Base-by-base conservation (phyloP, 2,888 invertebrate species). In the Tetragonisca angustula region DNA sequence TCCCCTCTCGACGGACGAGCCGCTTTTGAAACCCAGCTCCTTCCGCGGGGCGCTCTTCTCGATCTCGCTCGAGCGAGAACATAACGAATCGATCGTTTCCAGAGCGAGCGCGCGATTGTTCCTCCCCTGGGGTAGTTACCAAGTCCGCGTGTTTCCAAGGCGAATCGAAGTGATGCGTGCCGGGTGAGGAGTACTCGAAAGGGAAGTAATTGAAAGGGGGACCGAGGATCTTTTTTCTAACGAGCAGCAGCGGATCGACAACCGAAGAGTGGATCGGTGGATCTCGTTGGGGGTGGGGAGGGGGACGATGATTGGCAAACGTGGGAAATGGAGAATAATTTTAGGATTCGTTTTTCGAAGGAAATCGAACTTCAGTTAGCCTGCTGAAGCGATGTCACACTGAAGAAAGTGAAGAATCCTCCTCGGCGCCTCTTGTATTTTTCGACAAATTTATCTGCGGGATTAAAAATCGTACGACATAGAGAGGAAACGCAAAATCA, bases 31-130 rank as follows among this genome's bases (percentile, higher is more conserved):
- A n/a, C n/a, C 13, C 65, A 32, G 32, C 32, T 32, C 32, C 32
- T 32, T 4, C 4, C 32, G 32, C 32, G 32, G n/a, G 17, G 2
- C 19, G 24, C 21, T 65, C 67, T 36, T 15, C 21, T 15, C 21
- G 6, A 56, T 3, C 9, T n/a, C 49, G 52, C 43, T 71, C 71
- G 27, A 69, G 64, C 74, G 74, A 68, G 74, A 36, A 68, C 52
- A 76, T 67, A 73, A 73, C 65, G 76, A 79, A 84, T 81, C 67
- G 77, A 84, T 74, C 62, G 17, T 56, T 56, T 56, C n/a, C 32
- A 21, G n/a, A 24, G 61, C 43, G 62, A 49, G 21, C 21, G 32
- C n/a, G 43, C 19, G 36, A 74, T 50, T 54, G 43, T 75, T 75
- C 32, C 4, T 9, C 6, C 9, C 36, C 0, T 4, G 15, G 36